A percentile compares a stretch with the other conserved stretches of the same genome.
These are phyloP conservation scores for Lingula anatina DNA, from an alignment of 2,888 invertebrate species.

Conservation along the genomic window DNA sequence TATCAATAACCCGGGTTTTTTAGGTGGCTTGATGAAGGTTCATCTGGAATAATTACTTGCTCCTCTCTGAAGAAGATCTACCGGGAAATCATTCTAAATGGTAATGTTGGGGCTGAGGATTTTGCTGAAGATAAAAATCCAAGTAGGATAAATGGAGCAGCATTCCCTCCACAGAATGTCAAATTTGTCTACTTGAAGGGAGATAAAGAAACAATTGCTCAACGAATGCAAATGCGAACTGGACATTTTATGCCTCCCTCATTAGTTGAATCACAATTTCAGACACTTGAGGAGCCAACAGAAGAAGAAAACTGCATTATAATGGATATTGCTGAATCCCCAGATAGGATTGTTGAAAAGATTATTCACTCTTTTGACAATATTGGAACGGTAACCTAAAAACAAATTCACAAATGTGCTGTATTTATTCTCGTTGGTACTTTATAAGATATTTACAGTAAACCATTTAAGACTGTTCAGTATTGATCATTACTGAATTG, in stretches of 20 bases:
- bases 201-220: conserved; percentile 15
- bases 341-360: conserved; percentile 16
- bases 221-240: conserved; percentile 20
- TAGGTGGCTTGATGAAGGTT: conserved; percentile 9
- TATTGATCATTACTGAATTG: too few species aligned
- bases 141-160: too few species aligned
- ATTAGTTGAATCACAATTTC: conserved; percentile 33
- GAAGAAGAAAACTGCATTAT: conserved; percentile 18
- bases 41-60: conserved; percentile 35
- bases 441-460: too few species aligned
- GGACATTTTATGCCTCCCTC: conserved; percentile 38
- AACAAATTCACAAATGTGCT: too few species aligned
- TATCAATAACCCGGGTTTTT: neutral
- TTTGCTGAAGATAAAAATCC: too few species aligned
- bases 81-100: conserved; percentile 25
- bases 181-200: conserved; percentile 30
- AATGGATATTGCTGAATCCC: conserved; percentile 16
- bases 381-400: too few species aligned
- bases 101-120: too few species aligned
- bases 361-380: too few species aligned
- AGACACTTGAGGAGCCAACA: conserved; percentile 25
- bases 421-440: too few species aligned
- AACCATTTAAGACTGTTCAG: too few species aligned
- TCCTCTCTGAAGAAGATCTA: conserved; percentile 46
- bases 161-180: neutral